These are phyloP conservation scores for Nebria brevicollis DNA, from an alignment of 2,888 invertebrate species.

Conservation along the genomic window DNA sequence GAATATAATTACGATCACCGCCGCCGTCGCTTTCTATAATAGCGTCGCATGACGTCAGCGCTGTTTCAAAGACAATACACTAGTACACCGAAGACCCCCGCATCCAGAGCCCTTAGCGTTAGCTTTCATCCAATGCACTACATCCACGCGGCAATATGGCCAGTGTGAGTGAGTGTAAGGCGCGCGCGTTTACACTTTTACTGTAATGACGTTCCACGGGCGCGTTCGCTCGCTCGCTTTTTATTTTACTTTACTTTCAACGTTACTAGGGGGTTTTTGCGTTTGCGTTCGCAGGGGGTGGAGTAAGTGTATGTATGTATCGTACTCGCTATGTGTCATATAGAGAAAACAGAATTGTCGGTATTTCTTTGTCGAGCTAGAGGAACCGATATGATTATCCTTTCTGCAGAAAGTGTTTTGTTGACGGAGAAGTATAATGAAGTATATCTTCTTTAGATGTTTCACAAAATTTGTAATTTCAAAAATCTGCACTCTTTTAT, in stretches of 20 bases:
- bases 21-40: slow-evolving; percentile 22
- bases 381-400: background rate
- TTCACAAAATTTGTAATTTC: background rate
- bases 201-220: slow-evolving; percentile 37
- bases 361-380: background rate
- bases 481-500: too few species aligned
- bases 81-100: background rate
- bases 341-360: background rate
- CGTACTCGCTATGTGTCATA: background rate
- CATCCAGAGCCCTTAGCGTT: background rate
- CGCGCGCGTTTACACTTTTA: slow-evolving; percentile 40
- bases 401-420: background rate
- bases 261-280: background rate
- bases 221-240: slow-evolving; percentile 8
- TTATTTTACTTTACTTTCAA: slow-evolving; percentile 28
- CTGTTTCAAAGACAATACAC: slow-evolving; percentile 38
- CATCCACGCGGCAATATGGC: background rate
- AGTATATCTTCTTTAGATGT: background rate
- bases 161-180: background rate
- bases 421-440: background rate
- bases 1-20: slow-evolving; percentile 46
- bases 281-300: background rate
- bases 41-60: slow-evolving; percentile 41
- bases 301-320: background rate
- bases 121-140: background rate